Evolutionary conservation across 2,888 invertebrate genomes (phyloP), one percentile per base, ranked within the genome.

Genomic region (Crioceris asparagi): DNA sequence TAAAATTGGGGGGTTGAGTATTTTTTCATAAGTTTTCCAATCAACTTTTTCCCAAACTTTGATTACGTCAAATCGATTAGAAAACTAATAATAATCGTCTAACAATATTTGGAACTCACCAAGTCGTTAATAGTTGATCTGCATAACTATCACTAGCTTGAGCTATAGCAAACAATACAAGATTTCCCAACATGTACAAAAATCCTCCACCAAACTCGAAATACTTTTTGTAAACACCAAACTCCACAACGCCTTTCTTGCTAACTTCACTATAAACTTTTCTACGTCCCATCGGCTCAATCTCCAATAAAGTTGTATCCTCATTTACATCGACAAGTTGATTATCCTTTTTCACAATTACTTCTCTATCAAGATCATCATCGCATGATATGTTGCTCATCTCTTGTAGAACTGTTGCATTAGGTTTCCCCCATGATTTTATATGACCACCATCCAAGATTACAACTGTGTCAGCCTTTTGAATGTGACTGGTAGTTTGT

Each of bases 171-270:
- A 55, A 59, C 4, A 53, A n/a, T 16, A 48, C 4, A 2, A 57
- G 23, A 27, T 55, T 45, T 14, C 54, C 36, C n/a, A 51, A 16
- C 16, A 57, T 27, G 6, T 54, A 41, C 12, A 48, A 45, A 12
- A 49, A 38, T 26, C 61, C 59, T 17, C 59, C 59, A 34, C 54
- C 54, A 35, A 49, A 55, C 33, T 45, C 44, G 29, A 55, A 51
- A 41, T 61, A 62, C 34, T 52, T 45, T 10, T 45, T 47, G 36
- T 60, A 61, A 17, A 58, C 52, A 11, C 33, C 41, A 18, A 45
- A 49, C 11, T 50, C 45, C 6, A 61, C 59, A 17, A 48, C 41
- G 10, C 60, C 61, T 31, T 46, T 35, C 40, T 54, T 46, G 10
- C 50, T 49, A n/a, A 45, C 38, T 39, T 61, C 61, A 19, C 46